Percentiles rank a stretch among this genome's conserved stretches.
These are phyloP conservation scores for Drymonia ruficornis DNA, from an alignment of 2,888 invertebrate species.

Conservation along the genomic window DNA sequence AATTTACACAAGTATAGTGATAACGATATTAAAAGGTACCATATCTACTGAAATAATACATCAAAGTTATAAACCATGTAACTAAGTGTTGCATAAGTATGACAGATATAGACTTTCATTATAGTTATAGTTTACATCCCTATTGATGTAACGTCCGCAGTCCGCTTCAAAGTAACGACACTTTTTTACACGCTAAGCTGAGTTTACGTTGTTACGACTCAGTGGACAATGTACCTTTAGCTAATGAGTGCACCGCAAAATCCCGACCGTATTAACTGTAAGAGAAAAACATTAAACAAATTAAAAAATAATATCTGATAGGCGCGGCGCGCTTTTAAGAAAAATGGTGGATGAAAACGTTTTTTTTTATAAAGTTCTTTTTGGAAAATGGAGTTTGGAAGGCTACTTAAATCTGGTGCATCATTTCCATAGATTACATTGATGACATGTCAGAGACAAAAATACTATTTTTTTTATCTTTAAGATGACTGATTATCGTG, in stretches of 20 bases:
- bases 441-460: too few species aligned
- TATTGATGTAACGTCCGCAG: conserved; percentile 27
- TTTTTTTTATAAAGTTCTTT: too few species aligned
- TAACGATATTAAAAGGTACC: too few species aligned
- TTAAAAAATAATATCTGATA: conserved; percentile 1
- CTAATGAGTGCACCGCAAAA: conserved; percentile 26
- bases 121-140: background rate
- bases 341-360: too few species aligned
- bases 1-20: too few species aligned
- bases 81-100: background rate
- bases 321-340: background rate
- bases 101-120: background rate
- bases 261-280: conserved; percentile 4
- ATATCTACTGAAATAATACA: too few species aligned
- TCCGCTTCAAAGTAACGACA: conserved; percentile 42
- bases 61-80: background rate
- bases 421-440: too few species aligned
- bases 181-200: conserved; percentile 31
- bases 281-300: conserved; percentile 12
- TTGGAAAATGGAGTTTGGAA: too few species aligned
- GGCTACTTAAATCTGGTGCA: too few species aligned
- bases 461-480: too few species aligned
- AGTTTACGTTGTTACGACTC: conserved; percentile 34
- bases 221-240: conserved; percentile 36
- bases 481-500: too few species aligned